These are phyloP conservation scores for Sandelia bainsii DNA, from an alignment of 2,797 vertebrate genomes.

Conservation along the genomic window DNA sequence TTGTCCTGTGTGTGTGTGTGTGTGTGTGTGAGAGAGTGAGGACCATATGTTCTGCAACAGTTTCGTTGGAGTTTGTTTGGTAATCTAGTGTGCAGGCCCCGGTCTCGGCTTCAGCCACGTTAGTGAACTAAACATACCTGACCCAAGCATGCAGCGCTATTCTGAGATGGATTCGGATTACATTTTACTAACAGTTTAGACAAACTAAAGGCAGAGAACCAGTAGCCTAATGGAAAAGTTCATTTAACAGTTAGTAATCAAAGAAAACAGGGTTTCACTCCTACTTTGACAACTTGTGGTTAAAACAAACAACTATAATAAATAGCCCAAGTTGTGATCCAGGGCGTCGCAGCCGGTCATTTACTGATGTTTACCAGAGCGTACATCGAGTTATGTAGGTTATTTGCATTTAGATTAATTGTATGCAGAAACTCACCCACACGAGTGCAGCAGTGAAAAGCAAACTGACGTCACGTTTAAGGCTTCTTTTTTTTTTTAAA, in stretches of 20 bases:
- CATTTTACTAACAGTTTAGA: constrained; percentile 27
- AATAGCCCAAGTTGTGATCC: background rate
- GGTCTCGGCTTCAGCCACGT: background rate
- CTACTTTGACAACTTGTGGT: background rate
- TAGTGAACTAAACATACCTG: constrained; percentile 42
- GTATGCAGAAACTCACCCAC: background rate
- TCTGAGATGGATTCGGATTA: constrained; percentile 42
- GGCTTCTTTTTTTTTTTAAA: constrained; percentile 24
- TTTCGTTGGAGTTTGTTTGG: constrained; percentile 3
- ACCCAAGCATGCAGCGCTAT: constrained; percentile 37
- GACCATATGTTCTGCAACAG: background rate
- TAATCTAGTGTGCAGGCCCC: background rate
- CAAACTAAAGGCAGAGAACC: background rate
- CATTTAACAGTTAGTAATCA: background rate
- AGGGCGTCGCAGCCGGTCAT: background rate
- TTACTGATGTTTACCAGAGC: constrained; percentile 11
- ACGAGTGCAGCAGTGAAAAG: constrained; percentile 6
- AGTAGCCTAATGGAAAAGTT: background rate
- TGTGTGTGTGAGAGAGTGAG: background rate
- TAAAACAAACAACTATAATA: background rate
- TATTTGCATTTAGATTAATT: constrained; percentile 14
- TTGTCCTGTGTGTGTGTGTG: background rate
- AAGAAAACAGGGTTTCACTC: background rate
- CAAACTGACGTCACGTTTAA: constrained; percentile 40
- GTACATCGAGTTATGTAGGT: constrained; percentile 14